Conservation (phyloP, 2,113 vertebrate genomes). For the Elanus axillaris region DNA sequence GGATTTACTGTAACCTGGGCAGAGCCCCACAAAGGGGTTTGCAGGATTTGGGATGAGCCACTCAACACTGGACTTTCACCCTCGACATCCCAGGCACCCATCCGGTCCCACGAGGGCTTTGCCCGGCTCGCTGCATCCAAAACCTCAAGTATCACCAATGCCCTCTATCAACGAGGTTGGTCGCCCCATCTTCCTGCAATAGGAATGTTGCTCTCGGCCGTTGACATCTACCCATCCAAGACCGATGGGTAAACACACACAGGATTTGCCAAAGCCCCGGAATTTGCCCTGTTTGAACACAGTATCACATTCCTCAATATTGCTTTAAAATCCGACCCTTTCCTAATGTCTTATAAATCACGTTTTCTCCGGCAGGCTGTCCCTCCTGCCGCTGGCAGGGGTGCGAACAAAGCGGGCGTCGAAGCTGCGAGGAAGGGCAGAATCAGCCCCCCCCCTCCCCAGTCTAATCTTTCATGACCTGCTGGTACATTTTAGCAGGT, state of each 20-base stretch:
- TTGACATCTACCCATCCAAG: not conserved
- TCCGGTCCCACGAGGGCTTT: fast-evolving
- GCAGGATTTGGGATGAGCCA: not conserved
- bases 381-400: not conserved
- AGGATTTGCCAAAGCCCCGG: not conserved
- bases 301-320: fast-evolving
- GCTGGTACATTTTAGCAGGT: not conserved
- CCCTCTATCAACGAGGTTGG: not conserved
- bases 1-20: not conserved
- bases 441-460: fast-evolving
- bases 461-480: not conserved
- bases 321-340: not conserved
- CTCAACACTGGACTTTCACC: not conserved
- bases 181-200: not conserved
- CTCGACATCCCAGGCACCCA: fast-evolving
- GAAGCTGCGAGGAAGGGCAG: fast-evolving
- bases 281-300: not conserved
- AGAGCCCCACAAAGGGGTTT: not conserved
- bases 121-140: fast-evolving
- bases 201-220: not conserved
- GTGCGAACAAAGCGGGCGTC: not conserved
- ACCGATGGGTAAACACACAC: not conserved
- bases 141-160: fast-evolving
- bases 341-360: not conserved
- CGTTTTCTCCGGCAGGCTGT: not conserved